Base-by-base conservation (phyloP, 2,113 vertebrate genomes). In the Colistium nudipinnis region DNA sequence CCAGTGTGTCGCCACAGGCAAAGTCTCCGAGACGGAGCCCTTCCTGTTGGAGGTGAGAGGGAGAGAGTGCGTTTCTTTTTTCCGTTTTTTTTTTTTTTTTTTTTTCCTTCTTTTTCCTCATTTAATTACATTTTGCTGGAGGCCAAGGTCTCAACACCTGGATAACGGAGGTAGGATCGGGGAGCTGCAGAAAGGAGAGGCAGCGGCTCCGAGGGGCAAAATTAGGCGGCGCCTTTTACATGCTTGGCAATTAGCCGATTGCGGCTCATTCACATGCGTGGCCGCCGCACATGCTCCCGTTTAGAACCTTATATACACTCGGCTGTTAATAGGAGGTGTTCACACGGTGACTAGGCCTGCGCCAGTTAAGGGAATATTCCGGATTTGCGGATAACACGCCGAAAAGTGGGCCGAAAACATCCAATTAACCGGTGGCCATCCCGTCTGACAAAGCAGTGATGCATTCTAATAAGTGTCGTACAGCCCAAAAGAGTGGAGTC, bases 41-140 rank as follows among this genome's bases (percentile, higher is more conserved):
- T 96, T 96, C 83, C 86, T 96, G 13, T 88, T 98, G 88, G 96
- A 98, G 95, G 96, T 97, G 79, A 93, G 91, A 57, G 22, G 1
- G 0, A 38, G 20, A 45, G 25, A 16, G n/a, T 52, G 56, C 27
- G 17, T n/a, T 20, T 43, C 57, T 52, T 25, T 22, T 3, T 45
- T 53, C 35, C 4, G 20, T 49, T 25, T 20, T 33, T 20, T 17
- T 60, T 27, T 36, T 44, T 53, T 31, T 45, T 27, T 31, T 25
- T 28, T 22, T 69, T 20, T 44, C 19, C 10, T 24, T 28, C 13
- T 41, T 54, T 10, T 43, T 38, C 20, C 25, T 70, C 19, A 35
- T 25, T 62, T n/a, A n/a, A n/a, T n/a, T n/a, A n/a, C n/a, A n/a
- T n/a, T 51, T n/a, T 24, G 20, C 28, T 61, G 0, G 0, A 66